Evolutionary conservation across 2,888 invertebrate species (phyloP), one percentile per base, ranked within the genome.

Genomic region (Agonum fuliginosum): DNA sequence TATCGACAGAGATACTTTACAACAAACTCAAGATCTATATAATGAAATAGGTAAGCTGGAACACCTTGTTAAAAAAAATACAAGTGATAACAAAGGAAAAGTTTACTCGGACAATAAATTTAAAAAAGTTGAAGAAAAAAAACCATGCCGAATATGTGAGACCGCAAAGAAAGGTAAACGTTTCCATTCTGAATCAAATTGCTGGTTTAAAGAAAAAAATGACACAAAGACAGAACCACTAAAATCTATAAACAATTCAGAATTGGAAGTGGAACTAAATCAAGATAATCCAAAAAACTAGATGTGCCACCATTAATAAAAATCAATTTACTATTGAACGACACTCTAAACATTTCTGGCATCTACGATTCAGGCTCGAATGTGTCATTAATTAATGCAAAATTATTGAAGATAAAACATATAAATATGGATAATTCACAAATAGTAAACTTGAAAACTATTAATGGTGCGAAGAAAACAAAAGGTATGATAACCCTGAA

Each of bases 21-120:
- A 81, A 81, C 71, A 80, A 14, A 82, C 82, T 27, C 78, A 81
- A 80, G 82, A 84, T 58, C 69, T 84, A 20, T 83, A 80, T 62
- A 84, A 83, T 80, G 82, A 83, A 72, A 69, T 84, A 34, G 79
- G 83, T 69, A 81, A 80, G 78, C 78, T 82, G 8, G 83, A 84
- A 82, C 81, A 83, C 58, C 46, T 83, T 67, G 70, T 62, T 14
- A 72, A 75, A 54, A 81, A 79, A 51, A 81, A 78, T 17, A 51
- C 51, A 51, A 19, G 19, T 51, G 19, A 51, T 17, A 17, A 51
- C 14, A 17, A 46, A 14, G 24, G 19, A 24, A 12, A 69, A 43
- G 51, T n/a, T n/a, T n/a, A 12, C 17, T 51, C 12, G 3, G 51
- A 19, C 14, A 51, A 19, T 17, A 51, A 51, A 20, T 17, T 4